Evolutionary conservation across 1,140 invertebrate species (phyloP), one percentile per base, ranked within the genome.

Genomic region (Gryon sp.): DNA sequence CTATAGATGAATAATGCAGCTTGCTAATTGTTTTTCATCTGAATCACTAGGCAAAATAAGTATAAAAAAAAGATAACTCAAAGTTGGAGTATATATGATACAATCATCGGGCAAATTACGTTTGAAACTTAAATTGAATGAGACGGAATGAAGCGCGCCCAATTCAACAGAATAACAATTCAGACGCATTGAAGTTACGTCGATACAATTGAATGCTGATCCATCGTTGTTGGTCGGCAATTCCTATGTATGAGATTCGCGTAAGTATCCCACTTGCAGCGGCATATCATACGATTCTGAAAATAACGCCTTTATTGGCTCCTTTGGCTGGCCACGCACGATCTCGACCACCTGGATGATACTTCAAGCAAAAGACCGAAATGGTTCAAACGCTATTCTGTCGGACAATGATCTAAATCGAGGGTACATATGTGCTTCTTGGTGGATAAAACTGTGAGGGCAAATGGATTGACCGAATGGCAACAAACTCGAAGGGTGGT

Each of bases 161-260:
- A 0, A 12, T 30, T 8, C 15, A 28, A 24, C 6, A 32, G 38
- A 38, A 46, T 66, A 66, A 55, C 50, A 55, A 48, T 15, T 5
- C 4, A 24, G 16, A 8, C 16, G 3, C 16, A 40, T 1, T 24
- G 15, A 24, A 12, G 12, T 30, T 18, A 24, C 8, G 60, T 32
- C 12, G 46, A 68, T 75, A 62, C 76, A 82, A 85, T 85, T 83
- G 82, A 84, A 84, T 84, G 79, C 73, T 82, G 81, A 84, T 84
- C 79, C 82, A 45, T 32, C 53, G 48, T 36, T 15, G 16, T 63
- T 11, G 12, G 22, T 28, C 16, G 24, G 48, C 46, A 41, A 79
- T 83, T 84, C 70, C 73, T 82, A 83, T 82, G 83, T 82, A 84
- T 84, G 82, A 84, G 82, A 84, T 80, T 80, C 79, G 72, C 76